These are phyloP conservation scores for Tyria jacobaeae DNA, from an alignment of 2,888 invertebrate genomes.

Conservation along the genomic window DNA sequence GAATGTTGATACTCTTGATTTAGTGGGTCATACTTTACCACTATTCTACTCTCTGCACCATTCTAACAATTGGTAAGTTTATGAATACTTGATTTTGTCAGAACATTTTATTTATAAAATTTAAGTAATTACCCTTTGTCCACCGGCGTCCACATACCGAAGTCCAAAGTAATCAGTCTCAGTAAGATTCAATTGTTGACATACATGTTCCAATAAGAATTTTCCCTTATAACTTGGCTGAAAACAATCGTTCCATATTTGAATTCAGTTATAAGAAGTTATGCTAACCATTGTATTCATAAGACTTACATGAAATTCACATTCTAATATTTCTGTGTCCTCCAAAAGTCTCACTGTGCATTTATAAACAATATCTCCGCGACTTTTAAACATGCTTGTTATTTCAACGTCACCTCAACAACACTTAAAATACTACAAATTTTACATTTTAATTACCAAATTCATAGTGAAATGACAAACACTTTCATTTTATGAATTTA, in stretches of 20 bases:
- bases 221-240: slow-evolving; percentile 96
- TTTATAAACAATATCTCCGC: slow-evolving; percentile 94
- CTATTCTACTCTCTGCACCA: neutral
- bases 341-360: slow-evolving; percentile 95
- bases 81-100: neutral
- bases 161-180: slow-evolving; percentile 98
- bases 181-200: slow-evolving; percentile 95
- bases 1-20: neutral
- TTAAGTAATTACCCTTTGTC: slow-evolving; percentile 91
- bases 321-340: slow-evolving; percentile 96
- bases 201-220: slow-evolving; percentile 95
- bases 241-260: slow-evolving; percentile 58
- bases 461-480: slow-evolving; percentile 41
- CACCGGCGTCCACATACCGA: slow-evolving; percentile 95
- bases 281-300: neutral
- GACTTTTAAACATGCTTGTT: slow-evolving; percentile 87
- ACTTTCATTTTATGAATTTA: slow-evolving; percentile 46
- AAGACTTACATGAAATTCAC: slow-evolving; percentile 92
- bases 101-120: neutral
- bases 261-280: neutral
- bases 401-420: slow-evolving; percentile 31
- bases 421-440: slow-evolving; percentile 37
- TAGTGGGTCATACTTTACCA: neutral
- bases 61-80: neutral
- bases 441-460: slow-evolving; percentile 48